These are phyloP conservation scores for Olivierus martensii DNA, from an alignment of 1,140 invertebrate genomes.

Conservation along the genomic window DNA sequence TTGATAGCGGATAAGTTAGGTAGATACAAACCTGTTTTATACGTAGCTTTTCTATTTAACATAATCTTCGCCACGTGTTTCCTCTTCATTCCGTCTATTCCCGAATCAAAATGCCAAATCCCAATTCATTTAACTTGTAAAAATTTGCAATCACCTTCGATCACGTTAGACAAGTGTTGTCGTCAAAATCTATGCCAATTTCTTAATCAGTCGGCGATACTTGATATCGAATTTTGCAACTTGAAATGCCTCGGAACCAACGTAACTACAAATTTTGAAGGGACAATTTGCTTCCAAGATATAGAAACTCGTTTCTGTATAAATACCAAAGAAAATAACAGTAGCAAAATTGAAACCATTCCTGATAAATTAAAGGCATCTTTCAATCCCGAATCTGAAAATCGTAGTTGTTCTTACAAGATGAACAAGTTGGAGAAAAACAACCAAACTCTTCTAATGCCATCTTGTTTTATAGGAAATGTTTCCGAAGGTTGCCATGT, in stretches of 20 bases:
- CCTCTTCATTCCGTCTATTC: conserved; percentile 36
- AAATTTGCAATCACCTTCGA: neutral
- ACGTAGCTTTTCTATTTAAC: conserved; percentile 47
- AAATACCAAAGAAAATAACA: too few relatives aligned
- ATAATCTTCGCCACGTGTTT: conserved; percentile 49
- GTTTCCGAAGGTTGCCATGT: neutral
- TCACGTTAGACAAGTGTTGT: neutral
- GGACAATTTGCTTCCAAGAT: too few relatives aligned
- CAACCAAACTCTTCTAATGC: neutral
- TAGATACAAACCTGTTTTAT: conserved; percentile 53
- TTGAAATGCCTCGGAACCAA: too few relatives aligned
- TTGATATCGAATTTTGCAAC: too few relatives aligned
- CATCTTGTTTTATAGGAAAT: neutral
- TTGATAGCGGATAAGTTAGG: conserved; percentile 66
- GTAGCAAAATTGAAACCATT: too few relatives aligned
- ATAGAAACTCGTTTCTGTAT: too few relatives aligned
- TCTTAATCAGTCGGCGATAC: neutral
- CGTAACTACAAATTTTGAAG: too few relatives aligned
- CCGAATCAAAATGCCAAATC: neutral
- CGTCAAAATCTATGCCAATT: neutral
- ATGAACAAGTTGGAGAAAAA: too few relatives aligned
- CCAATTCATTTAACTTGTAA: too few relatives aligned
- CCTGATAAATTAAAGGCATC: too few relatives aligned
- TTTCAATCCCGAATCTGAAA: too few relatives aligned
- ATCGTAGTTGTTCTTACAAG: too few relatives aligned